Evolutionary conservation across 2,113 vertebrate species (phyloP).

Genomic region (Notechis scutatus): DNA sequence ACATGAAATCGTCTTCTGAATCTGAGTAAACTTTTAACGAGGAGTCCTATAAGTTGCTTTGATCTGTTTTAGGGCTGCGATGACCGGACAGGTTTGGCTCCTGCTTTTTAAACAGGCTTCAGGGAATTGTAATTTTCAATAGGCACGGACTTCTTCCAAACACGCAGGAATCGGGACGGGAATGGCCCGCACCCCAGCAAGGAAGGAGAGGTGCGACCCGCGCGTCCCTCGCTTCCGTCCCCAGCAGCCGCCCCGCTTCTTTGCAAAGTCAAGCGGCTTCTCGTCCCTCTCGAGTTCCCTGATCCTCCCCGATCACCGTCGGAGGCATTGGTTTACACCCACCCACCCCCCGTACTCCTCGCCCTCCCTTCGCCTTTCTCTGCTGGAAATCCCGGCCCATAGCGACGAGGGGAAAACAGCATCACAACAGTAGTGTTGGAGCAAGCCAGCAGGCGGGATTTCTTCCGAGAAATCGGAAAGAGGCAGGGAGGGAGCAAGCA

Average conservation of each 20-base stretch:
- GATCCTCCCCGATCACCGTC: background rate
- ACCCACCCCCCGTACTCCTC: background rate
- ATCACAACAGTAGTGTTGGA: slow-evolving; percentile 68
- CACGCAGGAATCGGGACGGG: background rate
- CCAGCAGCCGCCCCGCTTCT: background rate
- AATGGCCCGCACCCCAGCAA: background rate
- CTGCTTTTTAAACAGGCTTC: background rate
- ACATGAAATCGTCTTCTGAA: background rate
- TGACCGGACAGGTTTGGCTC: background rate
- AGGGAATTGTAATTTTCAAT: background rate
- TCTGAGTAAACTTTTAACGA: background rate
- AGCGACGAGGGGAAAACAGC: slow-evolving; percentile 71
- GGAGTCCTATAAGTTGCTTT: background rate
- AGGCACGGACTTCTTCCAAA: background rate
- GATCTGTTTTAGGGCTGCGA: background rate
- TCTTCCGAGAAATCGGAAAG: slow-evolving; percentile 58
- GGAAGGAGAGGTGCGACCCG: background rate
- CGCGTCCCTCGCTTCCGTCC: background rate
- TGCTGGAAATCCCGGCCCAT: slow-evolving; percentile 67
- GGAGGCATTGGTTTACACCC: background rate
- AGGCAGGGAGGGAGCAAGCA: slow-evolving; percentile 33
- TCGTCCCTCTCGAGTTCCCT: background rate
- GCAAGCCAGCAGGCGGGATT: slow-evolving; percentile 57
- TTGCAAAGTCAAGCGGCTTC: background rate
- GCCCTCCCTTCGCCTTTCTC: slow-evolving; percentile 44